A percentile compares a stretch with the other conserved stretches of the same genome.
Evolutionary conservation across 2,113 vertebrate genomes (phyloP).

Genomic region (Smithornis capensis): DNA sequence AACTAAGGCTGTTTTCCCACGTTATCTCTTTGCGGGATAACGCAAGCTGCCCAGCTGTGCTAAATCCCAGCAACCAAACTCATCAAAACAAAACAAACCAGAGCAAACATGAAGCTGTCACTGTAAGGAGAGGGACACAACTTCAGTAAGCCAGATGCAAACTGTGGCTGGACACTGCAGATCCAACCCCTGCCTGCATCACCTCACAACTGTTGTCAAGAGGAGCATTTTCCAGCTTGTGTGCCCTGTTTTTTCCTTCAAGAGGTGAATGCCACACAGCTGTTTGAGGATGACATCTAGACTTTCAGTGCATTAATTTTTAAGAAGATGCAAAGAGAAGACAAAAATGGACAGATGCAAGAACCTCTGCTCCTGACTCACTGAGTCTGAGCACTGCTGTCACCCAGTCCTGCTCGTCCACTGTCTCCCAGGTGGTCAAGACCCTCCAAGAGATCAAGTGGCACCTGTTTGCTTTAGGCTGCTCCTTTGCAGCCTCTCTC

Average conservation of each 20-base stretch:
- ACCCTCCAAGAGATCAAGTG: neutral
- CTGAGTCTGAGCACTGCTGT: neutral
- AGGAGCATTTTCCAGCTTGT: neutral
- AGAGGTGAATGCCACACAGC: neutral
- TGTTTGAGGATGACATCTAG: neutral
- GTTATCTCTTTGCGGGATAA: neutral
- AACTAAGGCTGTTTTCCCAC: neutral
- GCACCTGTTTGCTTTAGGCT: neutral
- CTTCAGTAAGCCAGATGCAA: neutral
- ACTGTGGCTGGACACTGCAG: neutral
- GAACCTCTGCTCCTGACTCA: neutral
- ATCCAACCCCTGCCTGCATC: neutral
- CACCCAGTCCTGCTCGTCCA: neutral
- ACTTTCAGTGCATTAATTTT: neutral
- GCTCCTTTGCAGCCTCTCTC: neutral
- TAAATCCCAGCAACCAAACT: constrained; percentile 33
- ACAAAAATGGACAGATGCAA: neutral
- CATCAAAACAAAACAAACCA: neutral
- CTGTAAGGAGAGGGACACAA: fast-evolving
- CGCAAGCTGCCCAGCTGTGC: neutral
- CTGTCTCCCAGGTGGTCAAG: neutral
- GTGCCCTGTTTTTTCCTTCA: neutral
- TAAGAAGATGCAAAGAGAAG: neutral
- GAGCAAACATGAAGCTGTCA: neutral
- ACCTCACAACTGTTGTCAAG: neutral